These are phyloP conservation scores for Ammospiza nelsoni DNA, from an alignment of 2,113 vertebrate genomes.

Conservation along the genomic window DNA sequence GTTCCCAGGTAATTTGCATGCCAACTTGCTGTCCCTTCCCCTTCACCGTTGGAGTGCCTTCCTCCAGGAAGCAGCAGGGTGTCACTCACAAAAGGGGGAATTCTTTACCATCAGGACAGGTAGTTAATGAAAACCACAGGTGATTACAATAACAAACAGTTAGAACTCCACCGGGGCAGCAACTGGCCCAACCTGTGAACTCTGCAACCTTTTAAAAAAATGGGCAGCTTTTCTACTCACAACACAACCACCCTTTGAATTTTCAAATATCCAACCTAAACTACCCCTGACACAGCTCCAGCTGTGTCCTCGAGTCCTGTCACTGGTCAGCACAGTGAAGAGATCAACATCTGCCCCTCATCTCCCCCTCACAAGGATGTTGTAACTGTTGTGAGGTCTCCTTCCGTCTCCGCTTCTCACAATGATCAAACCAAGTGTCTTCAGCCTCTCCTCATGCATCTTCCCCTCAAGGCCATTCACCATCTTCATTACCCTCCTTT, in stretches of 20 bases:
- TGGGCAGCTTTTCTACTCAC: too few relatives aligned
- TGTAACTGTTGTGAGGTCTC: background rate
- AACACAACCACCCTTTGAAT: background rate
- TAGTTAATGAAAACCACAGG: too few relatives aligned
- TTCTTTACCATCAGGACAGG: too few relatives aligned
- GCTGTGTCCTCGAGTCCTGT: background rate
- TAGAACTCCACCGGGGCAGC: too few relatives aligned
- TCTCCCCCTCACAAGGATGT: background rate
- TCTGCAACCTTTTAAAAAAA: too few relatives aligned
- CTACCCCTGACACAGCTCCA: background rate
- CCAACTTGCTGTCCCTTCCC: too few relatives aligned
- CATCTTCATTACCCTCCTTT: background rate
- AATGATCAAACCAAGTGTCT: background rate
- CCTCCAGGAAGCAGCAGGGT: too few relatives aligned
- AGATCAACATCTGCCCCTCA: background rate
- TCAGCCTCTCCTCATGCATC: rapidly evolving
- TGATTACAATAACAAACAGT: too few relatives aligned
- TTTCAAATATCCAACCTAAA: background rate
- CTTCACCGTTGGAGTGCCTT: too few relatives aligned
- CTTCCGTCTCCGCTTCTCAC: background rate
- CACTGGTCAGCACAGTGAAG: background rate
- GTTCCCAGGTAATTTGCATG: too few relatives aligned
- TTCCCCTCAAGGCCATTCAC: background rate
- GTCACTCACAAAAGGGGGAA: too few relatives aligned
- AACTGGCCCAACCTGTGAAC: too few relatives aligned